Evolutionary conservation across 2,113 vertebrate species (phyloP).

Genomic region (Clarias batrachus): DNA sequence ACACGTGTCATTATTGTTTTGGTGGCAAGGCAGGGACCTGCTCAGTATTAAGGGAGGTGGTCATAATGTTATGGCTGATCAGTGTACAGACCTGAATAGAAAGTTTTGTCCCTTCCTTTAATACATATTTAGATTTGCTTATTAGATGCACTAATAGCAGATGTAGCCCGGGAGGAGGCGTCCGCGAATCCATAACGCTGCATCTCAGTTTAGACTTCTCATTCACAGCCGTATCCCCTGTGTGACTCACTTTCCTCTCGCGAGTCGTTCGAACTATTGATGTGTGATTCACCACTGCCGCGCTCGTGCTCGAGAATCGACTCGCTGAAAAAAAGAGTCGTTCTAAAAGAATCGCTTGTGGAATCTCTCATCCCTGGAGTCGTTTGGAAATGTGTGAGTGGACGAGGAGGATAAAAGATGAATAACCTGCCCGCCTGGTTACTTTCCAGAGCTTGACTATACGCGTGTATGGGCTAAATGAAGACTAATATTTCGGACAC

Average conservation of each 20-base stretch:
- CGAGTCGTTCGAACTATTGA: not conserved
- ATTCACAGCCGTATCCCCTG: not conserved
- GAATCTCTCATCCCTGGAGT: conserved; percentile 1
- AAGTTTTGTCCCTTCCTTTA: not conserved
- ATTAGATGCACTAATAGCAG: not conserved
- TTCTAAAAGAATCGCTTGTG: not conserved
- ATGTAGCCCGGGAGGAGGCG: not conserved
- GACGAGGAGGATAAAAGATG: not conserved
- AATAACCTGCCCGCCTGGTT: not conserved
- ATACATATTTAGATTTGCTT: not conserved
- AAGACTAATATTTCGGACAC: not conserved
- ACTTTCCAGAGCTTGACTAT: not conserved
- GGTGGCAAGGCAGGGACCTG: too few relatives aligned
- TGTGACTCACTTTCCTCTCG: not conserved
- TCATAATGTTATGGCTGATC: too few relatives aligned
- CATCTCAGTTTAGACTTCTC: not conserved
- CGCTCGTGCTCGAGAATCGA: not conserved
- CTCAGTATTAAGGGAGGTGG: too few relatives aligned
- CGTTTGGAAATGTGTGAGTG: not conserved
- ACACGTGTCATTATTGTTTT: too few relatives aligned
- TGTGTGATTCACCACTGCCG: not conserved
- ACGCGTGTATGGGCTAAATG: not conserved
- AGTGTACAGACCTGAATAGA: not conserved
- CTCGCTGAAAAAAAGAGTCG: not conserved
- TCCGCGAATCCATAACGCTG: not conserved